Percentiles rank a stretch among this genome's conserved stretches.
These are phyloP conservation scores for Melanotaenia boesemani DNA, from an alignment of 2,797 vertebrate species.

Conservation along the genomic window DNA sequence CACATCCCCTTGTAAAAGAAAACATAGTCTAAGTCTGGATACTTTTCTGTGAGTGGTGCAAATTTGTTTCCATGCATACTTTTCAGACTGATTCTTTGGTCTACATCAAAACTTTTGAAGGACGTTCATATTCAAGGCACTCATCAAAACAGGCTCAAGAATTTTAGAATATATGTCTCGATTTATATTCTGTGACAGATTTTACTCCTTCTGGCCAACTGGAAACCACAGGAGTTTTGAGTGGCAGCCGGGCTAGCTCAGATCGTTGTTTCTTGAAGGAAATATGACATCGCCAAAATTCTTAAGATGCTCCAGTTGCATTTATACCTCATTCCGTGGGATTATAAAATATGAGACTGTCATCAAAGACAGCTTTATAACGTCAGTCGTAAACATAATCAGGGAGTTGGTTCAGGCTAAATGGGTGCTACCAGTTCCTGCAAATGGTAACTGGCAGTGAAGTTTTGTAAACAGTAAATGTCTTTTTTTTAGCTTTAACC, in stretches of 20 bases:
- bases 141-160: constrained; percentile 20
- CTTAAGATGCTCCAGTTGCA: constrained; percentile 67
- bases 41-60: neutral
- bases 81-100: neutral
- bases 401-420: constrained; percentile 28
- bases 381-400: constrained; percentile 56
- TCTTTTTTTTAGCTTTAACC: constrained; percentile 12
- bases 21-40: too few species aligned
- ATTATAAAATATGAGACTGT: constrained; percentile 61
- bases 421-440: constrained; percentile 22
- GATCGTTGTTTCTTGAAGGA: constrained; percentile 69
- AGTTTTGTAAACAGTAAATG: constrained; percentile 24
- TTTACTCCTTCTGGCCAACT: constrained; percentile 21
- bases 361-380: constrained; percentile 63
- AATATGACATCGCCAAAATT: constrained; percentile 60
- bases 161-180: constrained; percentile 2
- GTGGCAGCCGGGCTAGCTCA: constrained; percentile 60
- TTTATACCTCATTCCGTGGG: constrained; percentile 69
- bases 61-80: too few species aligned
- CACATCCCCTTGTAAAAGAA: neutral
- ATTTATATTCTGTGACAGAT: constrained; percentile 6
- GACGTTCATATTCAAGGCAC: neutral
- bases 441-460: constrained; percentile 18
- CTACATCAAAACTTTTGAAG: constrained; percentile 11
- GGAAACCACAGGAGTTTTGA: constrained; percentile 50